phyloP scores from a whole-genome alignment of 2,113 vertebrate species.

The Saguinus midas region DNA sequence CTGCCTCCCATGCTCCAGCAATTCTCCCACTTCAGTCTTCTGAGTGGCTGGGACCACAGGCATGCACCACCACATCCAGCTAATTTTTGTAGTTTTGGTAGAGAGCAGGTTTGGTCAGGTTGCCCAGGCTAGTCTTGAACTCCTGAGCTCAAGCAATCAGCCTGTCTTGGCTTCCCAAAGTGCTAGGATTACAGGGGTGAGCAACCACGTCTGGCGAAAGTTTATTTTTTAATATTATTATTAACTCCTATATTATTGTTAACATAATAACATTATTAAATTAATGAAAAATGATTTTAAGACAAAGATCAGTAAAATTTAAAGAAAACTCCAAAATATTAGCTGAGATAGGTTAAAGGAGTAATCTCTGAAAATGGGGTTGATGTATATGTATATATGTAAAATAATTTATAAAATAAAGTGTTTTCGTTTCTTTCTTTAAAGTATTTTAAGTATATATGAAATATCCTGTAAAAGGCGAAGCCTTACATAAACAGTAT shows the following conservation, averaged over 20 bases:
- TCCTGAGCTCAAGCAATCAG: no score
- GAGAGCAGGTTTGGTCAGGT: no score
- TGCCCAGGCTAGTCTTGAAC: no score
- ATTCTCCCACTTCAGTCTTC: no score
- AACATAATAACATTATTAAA: not conserved
- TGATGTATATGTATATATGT: not conserved
- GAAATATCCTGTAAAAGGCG: not conserved
- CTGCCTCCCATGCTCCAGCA: no score
- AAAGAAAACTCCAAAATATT: slow-evolving; percentile 63
- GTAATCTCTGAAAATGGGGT: not conserved
- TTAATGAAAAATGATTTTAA: not conserved
- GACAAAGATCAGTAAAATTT: slow-evolving; percentile 38
- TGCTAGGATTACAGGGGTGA: no score
- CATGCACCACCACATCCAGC: no score
- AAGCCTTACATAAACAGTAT: not conserved
- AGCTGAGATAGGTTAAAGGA: not conserved
- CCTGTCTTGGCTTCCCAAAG: no score
- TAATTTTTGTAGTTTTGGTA: no score
- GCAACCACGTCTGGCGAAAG: no score
- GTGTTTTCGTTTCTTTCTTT: not conserved
- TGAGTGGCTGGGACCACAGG: no score
- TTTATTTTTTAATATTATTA: no score
- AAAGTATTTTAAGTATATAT: not conserved
- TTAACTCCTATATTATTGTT: not conserved
- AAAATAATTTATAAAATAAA: not conserved